Conservation (phyloP, 64 coral and sea anemone species). For the Pocillopora verrucosa region DNA sequence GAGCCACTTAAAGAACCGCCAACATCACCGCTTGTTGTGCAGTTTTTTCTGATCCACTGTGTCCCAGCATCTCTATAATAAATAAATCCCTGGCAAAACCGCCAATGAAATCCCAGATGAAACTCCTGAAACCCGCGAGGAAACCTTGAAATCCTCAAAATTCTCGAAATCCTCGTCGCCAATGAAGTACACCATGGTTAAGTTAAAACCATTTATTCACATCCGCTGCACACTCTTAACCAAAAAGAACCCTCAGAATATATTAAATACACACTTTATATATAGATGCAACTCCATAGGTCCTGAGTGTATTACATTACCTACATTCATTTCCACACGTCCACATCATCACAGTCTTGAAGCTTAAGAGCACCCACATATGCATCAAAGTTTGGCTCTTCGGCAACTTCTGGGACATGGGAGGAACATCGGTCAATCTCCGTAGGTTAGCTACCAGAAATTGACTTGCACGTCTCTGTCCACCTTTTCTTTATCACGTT, state of each 20-base stretch:
- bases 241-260: too few species aligned
- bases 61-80: neutral
- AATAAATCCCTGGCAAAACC: neutral
- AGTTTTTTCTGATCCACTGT: neutral
- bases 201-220: neutral
- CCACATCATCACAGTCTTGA: too few species aligned
- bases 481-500: conserved; percentile 38
- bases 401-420: too few species aligned
- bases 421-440: too few species aligned
- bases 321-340: too few species aligned
- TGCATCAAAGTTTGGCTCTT: too few species aligned
- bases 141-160: neutral
- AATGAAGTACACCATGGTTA: neutral
- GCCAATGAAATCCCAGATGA: neutral
- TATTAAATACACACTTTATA: too few species aligned
- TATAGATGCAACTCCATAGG: too few species aligned
- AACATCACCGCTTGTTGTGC: neutral
- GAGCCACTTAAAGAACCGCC: neutral
- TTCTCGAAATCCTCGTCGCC: neutral
- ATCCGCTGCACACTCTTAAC: too few species aligned
- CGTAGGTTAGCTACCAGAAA: neutral
- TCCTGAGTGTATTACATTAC: too few species aligned
- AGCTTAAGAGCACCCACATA: too few species aligned
- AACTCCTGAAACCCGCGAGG: neutral
- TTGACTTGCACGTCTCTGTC: conserved; percentile 10